Base-by-base conservation (phyloP, 2,888 invertebrate species). In the Noctua pronuba region DNA sequence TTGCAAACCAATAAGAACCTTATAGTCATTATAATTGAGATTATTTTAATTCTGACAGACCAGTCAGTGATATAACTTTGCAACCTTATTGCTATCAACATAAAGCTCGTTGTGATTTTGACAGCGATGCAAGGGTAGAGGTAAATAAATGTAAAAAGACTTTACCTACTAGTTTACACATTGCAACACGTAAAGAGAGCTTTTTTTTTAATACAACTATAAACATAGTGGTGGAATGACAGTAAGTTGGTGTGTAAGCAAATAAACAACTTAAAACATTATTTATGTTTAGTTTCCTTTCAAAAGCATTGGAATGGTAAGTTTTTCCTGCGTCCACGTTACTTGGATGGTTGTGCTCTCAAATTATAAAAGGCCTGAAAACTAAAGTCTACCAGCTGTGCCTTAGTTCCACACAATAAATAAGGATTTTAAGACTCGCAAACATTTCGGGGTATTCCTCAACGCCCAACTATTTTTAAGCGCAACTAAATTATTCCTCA, bases 161-260 rank as follows among this genome's bases (percentile, higher is more conserved):
- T 21, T 10, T 21, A 60, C 4, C 10, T 31, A 31, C 21, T 31
- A 21, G 31, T 21, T 35, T 10, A 21, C 24, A 18, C 11, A 72
- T 38, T 49, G 21, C 46, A 41, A 67, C 21, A 68, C 11, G 13
- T 16, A 58, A 66, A 31, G 10, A 41, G 35, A 62, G 67, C n/a
- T 44, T 68, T 62, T 68, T 62, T 52, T 60, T 62, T 41, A 60
- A 31, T 41, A 31, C 60, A 49, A 41, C 58, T n/a, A 18, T 35
- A 28, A 31, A 77, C 31, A 76, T 60, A 41, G 24, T 28, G 8
- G 1, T 31, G 31, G 38, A n/a, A 10, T 58, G 38, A 46, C 67
- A 62, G n/a, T 41, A 16, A 77, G 13, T 62, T 46, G 28, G 49
- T 18, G 18, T 41, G 7, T 18, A 21, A 16, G 31, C 38, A n/a